phyloP scores from a whole-genome alignment of 2,113 vertebrate species.

The Psammodynastes pulverulentus region DNA sequence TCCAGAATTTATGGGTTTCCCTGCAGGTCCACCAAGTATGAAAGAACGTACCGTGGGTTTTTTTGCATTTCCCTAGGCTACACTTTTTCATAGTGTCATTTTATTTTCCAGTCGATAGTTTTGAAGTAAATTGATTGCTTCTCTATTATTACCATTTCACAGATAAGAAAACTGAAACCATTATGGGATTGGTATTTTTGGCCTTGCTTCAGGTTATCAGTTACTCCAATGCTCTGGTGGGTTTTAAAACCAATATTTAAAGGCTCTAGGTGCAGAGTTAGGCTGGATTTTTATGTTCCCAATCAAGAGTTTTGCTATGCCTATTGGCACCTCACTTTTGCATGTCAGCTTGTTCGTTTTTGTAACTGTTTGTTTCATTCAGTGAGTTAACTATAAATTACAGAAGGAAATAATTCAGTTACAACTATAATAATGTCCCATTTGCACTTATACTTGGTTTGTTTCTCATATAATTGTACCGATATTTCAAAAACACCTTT shows the following conservation, averaged over 20 bases:
- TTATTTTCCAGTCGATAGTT: background rate
- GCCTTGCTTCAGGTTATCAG: background rate
- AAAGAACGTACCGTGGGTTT: no score
- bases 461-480: background rate
- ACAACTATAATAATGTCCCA: background rate
- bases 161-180: background rate
- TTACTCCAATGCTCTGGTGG: background rate
- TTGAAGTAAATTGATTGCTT: background rate
- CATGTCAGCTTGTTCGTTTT: background rate
- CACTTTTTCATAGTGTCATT: background rate
- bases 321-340: background rate
- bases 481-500: background rate
- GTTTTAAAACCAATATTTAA: background rate
- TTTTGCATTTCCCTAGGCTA: no score
- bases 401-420: background rate
- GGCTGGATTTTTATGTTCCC: constrained; percentile 1
- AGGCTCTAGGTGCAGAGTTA: background rate
- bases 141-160: background rate
- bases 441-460: background rate
- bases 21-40: no score
- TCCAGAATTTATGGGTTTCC: no score
- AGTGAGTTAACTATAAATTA: background rate
- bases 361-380: constrained; percentile 1
- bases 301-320: background rate
- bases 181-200: background rate